Conservation (phyloP, 2,797 vertebrate species). For the Sebastolobus alascanus region DNA sequence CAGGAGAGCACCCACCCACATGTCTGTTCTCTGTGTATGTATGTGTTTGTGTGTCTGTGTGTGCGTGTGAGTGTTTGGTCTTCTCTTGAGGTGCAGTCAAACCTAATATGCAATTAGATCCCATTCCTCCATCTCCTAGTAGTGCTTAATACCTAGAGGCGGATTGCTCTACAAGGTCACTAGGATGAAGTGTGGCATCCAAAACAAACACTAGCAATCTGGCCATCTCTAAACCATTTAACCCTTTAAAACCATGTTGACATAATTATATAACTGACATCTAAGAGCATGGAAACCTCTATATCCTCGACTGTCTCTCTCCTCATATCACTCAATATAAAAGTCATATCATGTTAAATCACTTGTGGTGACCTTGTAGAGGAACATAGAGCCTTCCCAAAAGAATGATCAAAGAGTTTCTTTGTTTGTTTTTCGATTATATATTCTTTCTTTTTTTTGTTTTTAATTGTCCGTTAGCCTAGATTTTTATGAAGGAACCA, state of each 20-base stretch:
- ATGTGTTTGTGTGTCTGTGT: slow-evolving; percentile 63
- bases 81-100: slow-evolving; percentile 87
- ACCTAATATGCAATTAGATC: slow-evolving; percentile 87
- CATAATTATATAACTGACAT: slow-evolving; percentile 71
- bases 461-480: slow-evolving; percentile 73
- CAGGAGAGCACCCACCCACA: slow-evolving; percentile 83
- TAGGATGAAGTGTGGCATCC: slow-evolving; percentile 60
- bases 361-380: slow-evolving; percentile 81
- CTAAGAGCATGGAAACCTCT: slow-evolving; percentile 73
- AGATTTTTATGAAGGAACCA: slow-evolving; percentile 85
- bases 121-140: slow-evolving; percentile 84
- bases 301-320: slow-evolving; percentile 60
- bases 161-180: slow-evolving; percentile 83
- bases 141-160: slow-evolving; percentile 79
- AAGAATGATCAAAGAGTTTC: slow-evolving; percentile 82
- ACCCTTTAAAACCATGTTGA: slow-evolving; percentile 82
- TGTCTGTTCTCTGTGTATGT: slow-evolving; percentile 82
- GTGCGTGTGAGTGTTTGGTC: slow-evolving; percentile 82
- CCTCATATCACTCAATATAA: slow-evolving; percentile 74
- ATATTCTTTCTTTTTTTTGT: slow-evolving; percentile 8
- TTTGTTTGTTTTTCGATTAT: slow-evolving; percentile 31
- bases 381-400: slow-evolving; percentile 79
- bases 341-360: slow-evolving; percentile 74
- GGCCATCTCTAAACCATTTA: slow-evolving; percentile 76
- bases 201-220: slow-evolving; percentile 71